Conservation (phyloP, 2,888 invertebrate genomes). For the Drosophila rellima region DNA sequence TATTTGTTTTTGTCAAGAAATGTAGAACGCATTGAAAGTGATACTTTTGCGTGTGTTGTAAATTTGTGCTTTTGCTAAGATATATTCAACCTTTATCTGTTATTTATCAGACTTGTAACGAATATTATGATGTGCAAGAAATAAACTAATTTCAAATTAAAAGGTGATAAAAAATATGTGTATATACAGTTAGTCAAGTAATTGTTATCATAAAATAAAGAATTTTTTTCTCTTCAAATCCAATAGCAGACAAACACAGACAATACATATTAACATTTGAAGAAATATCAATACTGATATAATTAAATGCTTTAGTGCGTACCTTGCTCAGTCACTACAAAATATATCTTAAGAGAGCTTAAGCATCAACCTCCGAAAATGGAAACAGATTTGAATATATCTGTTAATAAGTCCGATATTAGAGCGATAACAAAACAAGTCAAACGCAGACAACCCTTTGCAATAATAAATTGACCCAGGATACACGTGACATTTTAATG, state of each 20-base stretch:
- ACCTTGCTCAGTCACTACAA: not conserved
- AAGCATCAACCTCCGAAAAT: not conserved
- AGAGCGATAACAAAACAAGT: not conserved
- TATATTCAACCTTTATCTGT: not conserved
- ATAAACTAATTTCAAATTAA: not conserved
- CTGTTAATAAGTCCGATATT: not conserved
- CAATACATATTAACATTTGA: not conserved
- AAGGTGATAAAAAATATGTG: not conserved
- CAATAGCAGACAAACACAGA: too few species aligned
- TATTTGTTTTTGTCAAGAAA: not conserved
- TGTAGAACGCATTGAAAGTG: not conserved
- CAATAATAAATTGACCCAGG: not conserved
- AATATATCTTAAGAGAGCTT: not conserved
- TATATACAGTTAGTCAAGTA: too few species aligned
- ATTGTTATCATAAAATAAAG: too few species aligned
- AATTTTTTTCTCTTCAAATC: too few species aligned
- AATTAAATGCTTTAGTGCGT: not conserved
- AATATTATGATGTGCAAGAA: not conserved
- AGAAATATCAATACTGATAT: not conserved
- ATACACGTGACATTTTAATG: slow-evolving; percentile 16
- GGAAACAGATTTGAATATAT: not conserved
- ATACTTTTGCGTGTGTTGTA: not conserved
- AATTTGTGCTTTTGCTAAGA: not conserved
- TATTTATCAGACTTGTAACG: not conserved
- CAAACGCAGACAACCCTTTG: not conserved